Percentiles rank a stretch among this genome's conserved stretches.
phyloP scores from a whole-genome alignment of 2,113 vertebrate genomes.

The Polypterus bichir region DNA sequence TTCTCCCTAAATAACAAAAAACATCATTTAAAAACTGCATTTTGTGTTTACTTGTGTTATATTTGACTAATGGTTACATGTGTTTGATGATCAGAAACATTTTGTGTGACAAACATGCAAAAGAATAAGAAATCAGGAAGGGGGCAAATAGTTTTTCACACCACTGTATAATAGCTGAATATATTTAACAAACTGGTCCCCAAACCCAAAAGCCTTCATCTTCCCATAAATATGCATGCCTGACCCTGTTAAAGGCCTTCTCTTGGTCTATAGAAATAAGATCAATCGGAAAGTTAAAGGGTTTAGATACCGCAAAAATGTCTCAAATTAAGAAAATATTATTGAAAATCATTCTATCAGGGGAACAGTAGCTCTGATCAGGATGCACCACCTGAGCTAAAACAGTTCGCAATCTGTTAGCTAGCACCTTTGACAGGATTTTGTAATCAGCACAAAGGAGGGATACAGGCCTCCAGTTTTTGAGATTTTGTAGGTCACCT shows the following conservation, averaged over 20 bases:
- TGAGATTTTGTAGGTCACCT: neutral
- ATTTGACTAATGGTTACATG: too few species aligned
- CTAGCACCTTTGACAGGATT: neutral
- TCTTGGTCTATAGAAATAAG: slow-evolving; percentile 4
- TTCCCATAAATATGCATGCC: too few species aligned
- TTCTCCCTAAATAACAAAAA: too few species aligned
- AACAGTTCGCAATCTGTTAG: neutral
- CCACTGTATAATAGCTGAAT: neutral
- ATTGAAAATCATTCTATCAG: neutral
- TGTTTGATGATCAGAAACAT: too few species aligned
- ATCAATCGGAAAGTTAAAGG: neutral
- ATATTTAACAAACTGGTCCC: neutral
- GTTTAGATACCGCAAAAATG: neutral
- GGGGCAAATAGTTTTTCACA: too few species aligned
- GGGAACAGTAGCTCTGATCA: neutral
- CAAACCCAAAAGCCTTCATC: neutral
- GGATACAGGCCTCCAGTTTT: neutral
- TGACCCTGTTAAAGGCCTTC: neutral
- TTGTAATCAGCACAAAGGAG: neutral
- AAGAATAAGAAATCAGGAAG: too few species aligned
- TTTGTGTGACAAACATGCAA: too few species aligned
- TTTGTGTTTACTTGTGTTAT: too few species aligned
- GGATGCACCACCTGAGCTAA: too few species aligned
- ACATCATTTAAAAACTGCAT: too few species aligned
- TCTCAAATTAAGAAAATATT: neutral